These are phyloP conservation scores for Pseudococcus viburni DNA, from an alignment of 2,888 invertebrate species.

Conservation along the genomic window DNA sequence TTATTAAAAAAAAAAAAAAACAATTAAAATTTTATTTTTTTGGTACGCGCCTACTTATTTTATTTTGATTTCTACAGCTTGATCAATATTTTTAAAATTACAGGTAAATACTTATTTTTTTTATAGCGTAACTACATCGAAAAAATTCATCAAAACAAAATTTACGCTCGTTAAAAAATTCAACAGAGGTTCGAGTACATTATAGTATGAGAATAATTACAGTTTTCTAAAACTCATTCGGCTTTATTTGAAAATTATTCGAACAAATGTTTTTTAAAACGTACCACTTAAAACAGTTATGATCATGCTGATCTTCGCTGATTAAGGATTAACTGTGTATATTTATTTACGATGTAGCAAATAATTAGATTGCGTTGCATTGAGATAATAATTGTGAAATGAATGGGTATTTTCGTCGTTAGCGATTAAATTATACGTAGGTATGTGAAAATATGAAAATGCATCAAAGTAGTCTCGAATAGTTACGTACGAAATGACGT, in stretches of 20 bases:
- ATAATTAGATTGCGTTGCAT: not conserved
- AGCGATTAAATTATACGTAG: not conserved
- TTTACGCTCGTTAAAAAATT: not conserved
- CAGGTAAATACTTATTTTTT: not conserved
- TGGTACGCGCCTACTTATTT: not conserved
- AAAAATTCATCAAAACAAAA: not conserved
- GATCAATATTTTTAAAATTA: not conserved
- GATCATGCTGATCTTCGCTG: not conserved
- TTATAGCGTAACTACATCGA: too few species aligned
- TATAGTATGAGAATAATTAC: not conserved
- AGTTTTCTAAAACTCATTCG: not conserved
- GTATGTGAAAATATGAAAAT: not conserved
- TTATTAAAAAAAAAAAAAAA: too few species aligned
- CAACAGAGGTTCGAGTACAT: not conserved
- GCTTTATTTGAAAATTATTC: not conserved
- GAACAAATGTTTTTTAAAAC: not conserved
- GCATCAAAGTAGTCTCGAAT: not conserved
- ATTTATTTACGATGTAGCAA: not conserved
- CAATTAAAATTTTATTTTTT: too few species aligned
- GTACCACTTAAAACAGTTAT: not conserved
- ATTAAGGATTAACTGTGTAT: not conserved
- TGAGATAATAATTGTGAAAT: not conserved
- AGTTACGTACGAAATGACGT: not conserved
- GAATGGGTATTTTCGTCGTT: not conserved
- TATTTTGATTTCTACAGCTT: conserved; percentile 12